Conservation (phyloP, 1,140 invertebrate species). For the Drosophila bifasciata region DNA sequence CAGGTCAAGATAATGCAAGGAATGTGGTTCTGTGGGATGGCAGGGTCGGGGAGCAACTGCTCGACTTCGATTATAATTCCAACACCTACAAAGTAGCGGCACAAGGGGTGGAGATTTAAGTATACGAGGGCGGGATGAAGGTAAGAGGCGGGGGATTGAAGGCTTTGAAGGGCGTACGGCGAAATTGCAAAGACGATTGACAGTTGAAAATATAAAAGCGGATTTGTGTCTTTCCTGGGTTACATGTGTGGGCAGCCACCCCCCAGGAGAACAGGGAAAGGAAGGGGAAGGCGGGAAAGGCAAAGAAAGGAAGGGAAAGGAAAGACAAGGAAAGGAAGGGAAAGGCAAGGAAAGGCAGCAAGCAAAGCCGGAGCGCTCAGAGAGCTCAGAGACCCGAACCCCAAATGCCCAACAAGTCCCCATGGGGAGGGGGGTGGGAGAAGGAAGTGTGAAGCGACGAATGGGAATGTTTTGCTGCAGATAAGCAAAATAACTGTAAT, state of each 20-base stretch:
- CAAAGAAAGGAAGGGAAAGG: conserved; percentile 23
- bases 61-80: conserved; percentile 79
- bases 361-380: conserved; percentile 20
- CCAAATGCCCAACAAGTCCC: conserved; percentile 1
- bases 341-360: neutral
- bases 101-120: no score
- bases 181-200: conserved; percentile 74
- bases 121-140: neutral
- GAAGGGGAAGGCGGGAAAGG: no score
- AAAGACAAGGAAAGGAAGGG: conserved; percentile 24
- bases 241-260: conserved; percentile 28
- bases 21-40: conserved; percentile 26
- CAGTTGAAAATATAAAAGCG: conserved; percentile 82
- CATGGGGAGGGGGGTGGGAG: no score
- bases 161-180: no score
- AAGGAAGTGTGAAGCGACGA: conserved; percentile 80
- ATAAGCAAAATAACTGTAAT: conserved; percentile 81
- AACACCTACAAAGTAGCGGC: conserved; percentile 62
- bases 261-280: conserved; percentile 28
- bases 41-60: conserved; percentile 1
- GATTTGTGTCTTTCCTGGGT: conserved; percentile 71
- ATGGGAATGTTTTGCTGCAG: conserved; percentile 81
- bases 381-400: neutral
- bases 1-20: conserved; percentile 44
- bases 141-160: neutral